Percentiles rank a stretch among this genome's conserved stretches.
Conservation (phyloP, 37 sponge, comb jelly and placozoan genomes). For the Ephydatia muelleri region DNA sequence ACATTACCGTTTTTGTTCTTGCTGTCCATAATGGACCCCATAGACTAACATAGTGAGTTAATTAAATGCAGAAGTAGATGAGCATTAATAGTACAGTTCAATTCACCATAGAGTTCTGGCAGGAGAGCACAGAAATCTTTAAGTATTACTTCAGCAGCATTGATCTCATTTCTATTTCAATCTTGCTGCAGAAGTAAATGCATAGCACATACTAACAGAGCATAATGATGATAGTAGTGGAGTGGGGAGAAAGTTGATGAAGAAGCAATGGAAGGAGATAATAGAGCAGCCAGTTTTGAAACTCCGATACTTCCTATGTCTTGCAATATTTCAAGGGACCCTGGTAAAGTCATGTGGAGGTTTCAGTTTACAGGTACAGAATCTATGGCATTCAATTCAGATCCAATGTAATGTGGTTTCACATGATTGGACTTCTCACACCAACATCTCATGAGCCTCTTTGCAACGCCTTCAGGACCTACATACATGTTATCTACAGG, state of each 20-base stretch:
- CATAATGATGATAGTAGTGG: no score
- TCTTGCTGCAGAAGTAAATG: neutral
- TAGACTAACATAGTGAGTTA: neutral
- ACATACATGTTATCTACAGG: slow-evolving; percentile 27
- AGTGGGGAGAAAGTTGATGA: slow-evolving; percentile 2
- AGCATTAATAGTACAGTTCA: neutral
- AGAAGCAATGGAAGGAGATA: slow-evolving; percentile 25
- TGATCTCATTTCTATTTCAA: neutral
- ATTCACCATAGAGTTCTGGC: slow-evolving; percentile 12
- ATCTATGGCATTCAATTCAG: no score
- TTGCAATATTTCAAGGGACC: slow-evolving; percentile 5
- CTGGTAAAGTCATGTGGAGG: slow-evolving; percentile 19
- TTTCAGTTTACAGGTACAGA: neutral
- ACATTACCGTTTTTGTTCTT: slow-evolving; percentile 2
- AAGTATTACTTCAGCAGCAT: slow-evolving; percentile 31
- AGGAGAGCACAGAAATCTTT: slow-evolving; percentile 7
- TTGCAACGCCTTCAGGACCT: slow-evolving; percentile 19
- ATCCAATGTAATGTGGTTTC: no score
- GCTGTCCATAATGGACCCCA: slow-evolving; percentile 26
- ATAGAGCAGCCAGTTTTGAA: neutral
- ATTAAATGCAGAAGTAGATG: slow-evolving; percentile 14
- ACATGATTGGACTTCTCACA: neutral
- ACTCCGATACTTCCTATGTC: slow-evolving; percentile 12
- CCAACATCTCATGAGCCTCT: neutral
- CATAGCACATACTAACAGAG: no score